Conservation (phyloP, 1,140 invertebrate genomes). For the Artemia franciscana region DNA sequence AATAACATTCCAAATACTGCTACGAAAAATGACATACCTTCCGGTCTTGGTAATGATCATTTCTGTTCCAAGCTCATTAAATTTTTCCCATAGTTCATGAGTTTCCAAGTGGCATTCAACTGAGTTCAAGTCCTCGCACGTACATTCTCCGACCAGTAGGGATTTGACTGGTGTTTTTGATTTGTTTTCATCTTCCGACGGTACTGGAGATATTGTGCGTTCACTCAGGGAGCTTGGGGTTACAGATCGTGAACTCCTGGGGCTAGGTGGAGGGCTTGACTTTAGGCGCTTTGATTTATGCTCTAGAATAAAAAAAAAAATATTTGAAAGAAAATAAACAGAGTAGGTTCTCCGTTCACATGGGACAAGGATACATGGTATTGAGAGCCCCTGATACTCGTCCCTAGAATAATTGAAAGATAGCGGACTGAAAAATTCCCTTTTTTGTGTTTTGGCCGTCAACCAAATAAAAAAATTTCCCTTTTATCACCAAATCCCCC, state of each 20-base stretch:
- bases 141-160: conserved; percentile 27
- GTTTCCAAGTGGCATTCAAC: conserved; percentile 24
- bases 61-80: background rate
- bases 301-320: no score
- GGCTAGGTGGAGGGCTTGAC: background rate
- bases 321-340: no score
- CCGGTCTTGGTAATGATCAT: conserved; percentile 3
- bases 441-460: no score
- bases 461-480: no score
- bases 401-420: no score
- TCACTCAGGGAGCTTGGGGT: background rate
- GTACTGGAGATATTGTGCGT: background rate
- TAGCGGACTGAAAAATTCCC: no score
- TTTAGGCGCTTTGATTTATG: background rate
- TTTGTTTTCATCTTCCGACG: background rate
- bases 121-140: conserved; percentile 20
- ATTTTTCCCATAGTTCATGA: conserved; percentile 42
- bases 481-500: no score
- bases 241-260: background rate
- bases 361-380: no score
- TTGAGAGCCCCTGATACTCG: no score
- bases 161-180: background rate
- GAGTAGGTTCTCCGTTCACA: no score
- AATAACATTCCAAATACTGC: background rate
- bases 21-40: conserved; percentile 4